These are phyloP conservation scores for Rhodeus uyekii DNA, from an alignment of 2,797 vertebrate species.

Conservation along the genomic window DNA sequence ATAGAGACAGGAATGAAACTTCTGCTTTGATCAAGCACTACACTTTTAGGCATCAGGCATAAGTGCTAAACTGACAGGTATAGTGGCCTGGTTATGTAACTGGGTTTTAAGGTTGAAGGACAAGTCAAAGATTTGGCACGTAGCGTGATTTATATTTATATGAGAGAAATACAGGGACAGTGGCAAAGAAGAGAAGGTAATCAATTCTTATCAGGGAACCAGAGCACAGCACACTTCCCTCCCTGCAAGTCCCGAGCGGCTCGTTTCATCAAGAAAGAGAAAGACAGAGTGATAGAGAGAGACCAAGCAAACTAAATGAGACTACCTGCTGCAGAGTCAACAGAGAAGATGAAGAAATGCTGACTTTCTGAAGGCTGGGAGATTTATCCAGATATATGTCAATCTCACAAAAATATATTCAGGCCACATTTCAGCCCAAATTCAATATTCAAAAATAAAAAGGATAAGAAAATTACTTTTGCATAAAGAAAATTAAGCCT, in stretches of 20 bases:
- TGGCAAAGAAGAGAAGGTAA: constrained; percentile 45
- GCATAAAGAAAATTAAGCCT: not conserved
- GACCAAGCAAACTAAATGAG: constrained; percentile 7
- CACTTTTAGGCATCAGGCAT: not conserved
- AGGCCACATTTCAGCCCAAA: not conserved
- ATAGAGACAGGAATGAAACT: not conserved
- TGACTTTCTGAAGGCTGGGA: not conserved
- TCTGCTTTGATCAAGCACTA: constrained; percentile 13
- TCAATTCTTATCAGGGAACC: constrained; percentile 60
- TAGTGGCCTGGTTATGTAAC: constrained; percentile 6
- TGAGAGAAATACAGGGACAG: constrained; percentile 5
- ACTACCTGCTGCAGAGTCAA: not conserved
- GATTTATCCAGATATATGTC: not conserved
- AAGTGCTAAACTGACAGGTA: not conserved
- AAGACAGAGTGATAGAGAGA: not conserved
- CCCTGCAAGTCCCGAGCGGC: constrained; percentile 24
- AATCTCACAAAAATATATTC: not conserved
- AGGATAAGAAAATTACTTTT: too few relatives aligned
- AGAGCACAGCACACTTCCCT: constrained; percentile 50
- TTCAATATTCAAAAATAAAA: not conserved
- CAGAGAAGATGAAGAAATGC: not conserved
- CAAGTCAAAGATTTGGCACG: constrained; percentile 6
- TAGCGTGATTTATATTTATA: constrained; percentile 33
- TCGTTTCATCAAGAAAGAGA: constrained; percentile 20
- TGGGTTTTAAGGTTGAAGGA: constrained; percentile 15